These are phyloP conservation scores for Hystrix brachyura DNA, from an alignment of 2,113 vertebrate species.

Conservation along the genomic window DNA sequence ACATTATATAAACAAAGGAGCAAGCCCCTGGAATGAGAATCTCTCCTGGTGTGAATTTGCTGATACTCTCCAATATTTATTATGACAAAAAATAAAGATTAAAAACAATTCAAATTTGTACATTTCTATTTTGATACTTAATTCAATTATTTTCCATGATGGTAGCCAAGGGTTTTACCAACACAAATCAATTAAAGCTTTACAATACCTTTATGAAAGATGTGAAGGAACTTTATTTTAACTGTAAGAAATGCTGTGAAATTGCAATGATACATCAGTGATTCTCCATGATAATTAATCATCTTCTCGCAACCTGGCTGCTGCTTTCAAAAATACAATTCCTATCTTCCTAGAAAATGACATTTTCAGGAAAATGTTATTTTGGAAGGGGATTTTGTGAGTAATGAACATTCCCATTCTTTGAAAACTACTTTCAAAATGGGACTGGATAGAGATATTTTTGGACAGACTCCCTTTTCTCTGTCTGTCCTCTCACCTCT, in stretches of 20 bases:
- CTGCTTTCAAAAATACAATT: conserved; percentile 80
- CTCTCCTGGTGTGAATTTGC: not conserved
- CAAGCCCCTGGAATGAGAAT: not conserved
- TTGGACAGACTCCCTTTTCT: conserved; percentile 55
- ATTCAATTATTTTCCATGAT: conserved; percentile 77
- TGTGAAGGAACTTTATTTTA: conserved; percentile 82
- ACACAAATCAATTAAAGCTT: conserved; percentile 80
- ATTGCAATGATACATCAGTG: conserved; percentile 83
- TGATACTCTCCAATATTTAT: conserved; percentile 28
- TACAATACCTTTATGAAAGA: conserved; percentile 68
- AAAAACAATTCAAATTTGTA: conserved; percentile 57
- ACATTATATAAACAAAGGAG: not conserved
- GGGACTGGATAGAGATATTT: conserved; percentile 31
- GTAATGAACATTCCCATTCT: conserved; percentile 67
- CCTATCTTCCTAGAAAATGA: conserved; percentile 81
- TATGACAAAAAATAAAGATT: conserved; percentile 57
- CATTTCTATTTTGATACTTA: conserved; percentile 64
- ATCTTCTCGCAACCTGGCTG: conserved; percentile 80
- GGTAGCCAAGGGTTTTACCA: conserved; percentile 71
- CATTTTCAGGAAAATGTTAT: conserved; percentile 84
- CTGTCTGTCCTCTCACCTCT: not conserved
- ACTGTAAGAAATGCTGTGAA: conserved; percentile 83
- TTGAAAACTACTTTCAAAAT: conserved; percentile 80
- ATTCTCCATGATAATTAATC: conserved; percentile 85
- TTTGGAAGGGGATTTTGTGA: conserved; percentile 70